A percentile compares a stretch with the other conserved stretches of the same genome.
These are phyloP conservation scores for Laothoe populi DNA, from an alignment of 2,888 invertebrate genomes.

Conservation along the genomic window DNA sequence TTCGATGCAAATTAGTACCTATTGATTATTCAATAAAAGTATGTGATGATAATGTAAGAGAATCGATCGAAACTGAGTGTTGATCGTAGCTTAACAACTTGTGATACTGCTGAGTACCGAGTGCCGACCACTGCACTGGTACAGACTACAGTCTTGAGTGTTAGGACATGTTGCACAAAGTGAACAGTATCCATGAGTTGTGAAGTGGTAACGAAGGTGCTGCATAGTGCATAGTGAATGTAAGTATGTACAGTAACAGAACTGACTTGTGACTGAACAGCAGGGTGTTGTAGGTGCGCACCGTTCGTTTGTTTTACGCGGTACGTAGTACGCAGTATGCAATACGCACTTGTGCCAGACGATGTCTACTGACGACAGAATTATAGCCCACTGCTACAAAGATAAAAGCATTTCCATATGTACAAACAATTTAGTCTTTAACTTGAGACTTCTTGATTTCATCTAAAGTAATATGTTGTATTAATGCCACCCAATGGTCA, in stretches of 20 bases:
- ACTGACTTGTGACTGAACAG: constrained; percentile 62
- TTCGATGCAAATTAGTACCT: constrained; percentile 68
- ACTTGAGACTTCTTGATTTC: constrained; percentile 40
- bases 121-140: background rate
- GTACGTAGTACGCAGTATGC: constrained; percentile 43
- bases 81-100: constrained; percentile 66
- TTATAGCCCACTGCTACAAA: constrained; percentile 43
- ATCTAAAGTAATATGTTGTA: constrained; percentile 40
- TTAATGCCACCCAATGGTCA: constrained; percentile 49
- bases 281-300: constrained; percentile 54
- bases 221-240: constrained; percentile 71
- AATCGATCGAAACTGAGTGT: constrained; percentile 63
- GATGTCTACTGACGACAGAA: constrained; percentile 32
- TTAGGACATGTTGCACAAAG: constrained; percentile 42
- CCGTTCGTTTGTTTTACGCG: constrained; percentile 40
- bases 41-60: constrained; percentile 80
- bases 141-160: too few relatives aligned
- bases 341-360: constrained; percentile 42
- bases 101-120: constrained; percentile 47
- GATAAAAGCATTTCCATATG: constrained; percentile 42
- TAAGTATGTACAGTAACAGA: constrained; percentile 55
- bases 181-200: constrained; percentile 59
- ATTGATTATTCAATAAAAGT: constrained; percentile 71
- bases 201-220: constrained; percentile 72
- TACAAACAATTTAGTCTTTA: constrained; percentile 46